Percentiles rank a stretch among this genome's conserved stretches.
These are phyloP conservation scores for Cylindroiulus punctatus DNA, from an alignment of 2,888 invertebrate species.

Conservation along the genomic window DNA sequence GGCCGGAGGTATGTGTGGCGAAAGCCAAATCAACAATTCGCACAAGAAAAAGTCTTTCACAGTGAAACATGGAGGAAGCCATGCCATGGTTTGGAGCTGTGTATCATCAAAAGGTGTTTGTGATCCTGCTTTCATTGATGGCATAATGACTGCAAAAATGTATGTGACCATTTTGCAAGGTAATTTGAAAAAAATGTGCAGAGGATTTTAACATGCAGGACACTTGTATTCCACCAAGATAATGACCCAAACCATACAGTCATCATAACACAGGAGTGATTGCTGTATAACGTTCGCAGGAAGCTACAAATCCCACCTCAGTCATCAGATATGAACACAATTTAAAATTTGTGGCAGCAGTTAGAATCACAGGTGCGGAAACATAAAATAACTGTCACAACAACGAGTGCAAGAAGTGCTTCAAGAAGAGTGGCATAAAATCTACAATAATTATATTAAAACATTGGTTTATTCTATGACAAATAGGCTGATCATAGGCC, in stretches of 20 bases:
- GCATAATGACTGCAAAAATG: conserved; percentile 1
- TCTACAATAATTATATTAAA: too few species aligned
- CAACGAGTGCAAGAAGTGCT: too few species aligned
- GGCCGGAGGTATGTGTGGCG: neutral
- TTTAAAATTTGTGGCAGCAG: neutral
- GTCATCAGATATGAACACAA: neutral
- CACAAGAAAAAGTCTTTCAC: neutral
- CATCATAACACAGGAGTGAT: neutral
- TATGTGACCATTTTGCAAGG: neutral
- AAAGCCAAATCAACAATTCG: conserved; percentile 1
- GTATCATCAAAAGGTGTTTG: neutral
- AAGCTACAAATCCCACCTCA: neutral
- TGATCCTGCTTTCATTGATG: too few species aligned
- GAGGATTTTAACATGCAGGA: neutral
- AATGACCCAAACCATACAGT: conserved; percentile 8
- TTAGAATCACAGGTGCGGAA: too few species aligned
- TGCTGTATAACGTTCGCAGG: neutral
- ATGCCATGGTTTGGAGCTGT: neutral
- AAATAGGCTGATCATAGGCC: too few species aligned
- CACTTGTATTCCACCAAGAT: neutral
- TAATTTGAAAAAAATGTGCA: neutral
- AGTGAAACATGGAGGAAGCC: conserved; percentile 17
- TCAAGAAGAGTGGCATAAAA: too few species aligned
- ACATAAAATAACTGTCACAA: too few species aligned
- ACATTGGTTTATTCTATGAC: too few species aligned